Evolutionary conservation across 2,113 vertebrate species (phyloP).

Genomic region (Suricata suricatta): DNA sequence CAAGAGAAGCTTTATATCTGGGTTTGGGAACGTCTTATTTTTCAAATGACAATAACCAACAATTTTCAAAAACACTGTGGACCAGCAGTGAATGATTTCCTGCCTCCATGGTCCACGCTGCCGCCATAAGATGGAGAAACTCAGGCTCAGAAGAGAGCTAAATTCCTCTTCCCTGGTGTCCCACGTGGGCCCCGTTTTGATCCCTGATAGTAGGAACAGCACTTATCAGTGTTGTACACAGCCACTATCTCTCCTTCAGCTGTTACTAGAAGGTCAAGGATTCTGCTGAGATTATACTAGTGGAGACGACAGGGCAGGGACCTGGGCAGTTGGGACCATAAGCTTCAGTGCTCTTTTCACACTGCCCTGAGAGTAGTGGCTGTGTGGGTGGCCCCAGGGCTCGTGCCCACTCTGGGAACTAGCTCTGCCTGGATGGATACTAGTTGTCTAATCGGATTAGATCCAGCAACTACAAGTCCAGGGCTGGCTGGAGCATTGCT

Average conservation of each 20-base stretch:
- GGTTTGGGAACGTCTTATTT: constrained; percentile 1
- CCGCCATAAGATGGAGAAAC: background rate
- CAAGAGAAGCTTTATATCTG: background rate
- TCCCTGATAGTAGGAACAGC: background rate
- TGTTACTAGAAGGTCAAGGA: background rate
- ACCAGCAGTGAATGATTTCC: background rate
- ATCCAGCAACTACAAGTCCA: background rate
- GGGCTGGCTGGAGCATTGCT: background rate
- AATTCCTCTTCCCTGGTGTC: background rate
- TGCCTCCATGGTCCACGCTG: background rate
- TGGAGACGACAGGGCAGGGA: background rate
- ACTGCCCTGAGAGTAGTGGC: background rate
- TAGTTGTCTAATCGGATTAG: background rate
- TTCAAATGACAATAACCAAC: background rate
- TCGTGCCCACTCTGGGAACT: background rate
- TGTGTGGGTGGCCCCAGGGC: background rate
- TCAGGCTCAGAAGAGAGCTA: background rate
- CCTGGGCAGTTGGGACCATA: background rate
- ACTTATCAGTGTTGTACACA: background rate
- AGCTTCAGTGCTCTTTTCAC: background rate
- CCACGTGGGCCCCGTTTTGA: background rate
- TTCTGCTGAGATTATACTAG: background rate
- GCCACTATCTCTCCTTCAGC: background rate
- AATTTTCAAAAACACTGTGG: background rate
- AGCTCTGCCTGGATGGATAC: background rate